These are phyloP conservation scores for Chromis chromis DNA, from an alignment of 2,797 vertebrate species.

Conservation along the genomic window DNA sequence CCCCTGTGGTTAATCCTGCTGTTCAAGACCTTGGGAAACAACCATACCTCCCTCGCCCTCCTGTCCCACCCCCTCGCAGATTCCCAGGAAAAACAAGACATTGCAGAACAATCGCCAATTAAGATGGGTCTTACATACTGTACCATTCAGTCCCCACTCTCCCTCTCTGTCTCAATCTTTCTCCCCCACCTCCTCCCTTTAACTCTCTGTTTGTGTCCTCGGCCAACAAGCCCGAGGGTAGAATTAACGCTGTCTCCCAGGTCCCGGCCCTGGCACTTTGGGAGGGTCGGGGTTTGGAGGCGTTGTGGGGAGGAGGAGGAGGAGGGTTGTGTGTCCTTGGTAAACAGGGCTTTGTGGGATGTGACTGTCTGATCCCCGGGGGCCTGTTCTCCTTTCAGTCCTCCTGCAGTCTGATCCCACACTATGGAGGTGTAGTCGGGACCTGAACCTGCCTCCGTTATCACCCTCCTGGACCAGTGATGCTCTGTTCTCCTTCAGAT, in stretches of 20 bases:
- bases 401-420: conserved; percentile 64
- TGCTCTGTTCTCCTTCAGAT: conserved; percentile 42
- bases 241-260: conserved; percentile 84
- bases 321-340: conserved; percentile 77
- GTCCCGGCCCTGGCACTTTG: conserved; percentile 81
- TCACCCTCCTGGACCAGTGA: conserved; percentile 53
- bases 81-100: conserved; percentile 85
- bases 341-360: conserved; percentile 86
- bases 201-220: conserved; percentile 69
- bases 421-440: conserved; percentile 58
- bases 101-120: conserved; percentile 85
- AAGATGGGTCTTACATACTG: conserved; percentile 83
- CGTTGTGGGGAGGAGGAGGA: conserved; percentile 40
- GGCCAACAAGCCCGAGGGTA: conserved; percentile 77
- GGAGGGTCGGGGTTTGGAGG: conserved; percentile 66
- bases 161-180: conserved; percentile 51
- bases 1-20: conserved; percentile 83
- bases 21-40: conserved; percentile 87
- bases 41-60: conserved; percentile 59
- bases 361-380: conserved; percentile 83
- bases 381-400: conserved; percentile 75
- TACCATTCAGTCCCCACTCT: conserved; percentile 74
- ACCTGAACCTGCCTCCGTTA: conserved; percentile 43
- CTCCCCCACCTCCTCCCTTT: conserved; percentile 40
- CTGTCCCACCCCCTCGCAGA: conserved; percentile 51